These are phyloP conservation scores for Magallana gigas DNA, from an alignment of 1,140 invertebrate species.

Conservation along the genomic window DNA sequence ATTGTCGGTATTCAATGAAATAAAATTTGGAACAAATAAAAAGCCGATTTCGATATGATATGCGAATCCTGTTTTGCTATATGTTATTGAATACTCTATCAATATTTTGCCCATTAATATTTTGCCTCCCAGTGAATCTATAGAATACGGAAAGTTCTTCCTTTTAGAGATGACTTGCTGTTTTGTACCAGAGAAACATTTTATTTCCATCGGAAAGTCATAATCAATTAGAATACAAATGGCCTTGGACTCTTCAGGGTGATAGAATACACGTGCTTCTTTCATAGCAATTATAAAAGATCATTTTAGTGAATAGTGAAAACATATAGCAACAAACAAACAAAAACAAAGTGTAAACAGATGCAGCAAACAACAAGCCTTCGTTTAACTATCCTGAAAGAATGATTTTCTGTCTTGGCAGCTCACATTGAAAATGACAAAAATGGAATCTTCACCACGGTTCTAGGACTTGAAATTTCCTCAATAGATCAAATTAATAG, in stretches of 20 bases:
- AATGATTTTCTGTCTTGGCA: too few species aligned
- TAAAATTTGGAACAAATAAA: not conserved
- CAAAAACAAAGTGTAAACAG: too few species aligned
- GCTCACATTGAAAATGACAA: too few species aligned
- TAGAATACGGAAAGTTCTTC: not conserved
- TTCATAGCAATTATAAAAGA: not conserved
- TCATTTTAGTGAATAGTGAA: too few species aligned
- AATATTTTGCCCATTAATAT: conserved; percentile 29
- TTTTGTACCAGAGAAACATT: not conserved
- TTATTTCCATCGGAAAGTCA: not conserved
- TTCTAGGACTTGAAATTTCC: too few species aligned
- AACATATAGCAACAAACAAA: too few species aligned
- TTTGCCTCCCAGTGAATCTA: conserved; percentile 1
- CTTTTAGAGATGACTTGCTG: conserved; percentile 20
- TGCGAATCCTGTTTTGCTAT: not conserved
- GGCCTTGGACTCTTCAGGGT: not conserved
- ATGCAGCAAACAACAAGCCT: too few species aligned
- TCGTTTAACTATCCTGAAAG: too few species aligned
- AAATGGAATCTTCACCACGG: too few species aligned
- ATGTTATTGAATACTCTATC: not conserved
- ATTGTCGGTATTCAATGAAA: not conserved
- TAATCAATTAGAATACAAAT: not conserved
- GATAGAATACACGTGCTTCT: not conserved
- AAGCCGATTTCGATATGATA: not conserved
- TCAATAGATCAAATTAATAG: not conserved